Evolutionary conservation across 2,888 invertebrate species (phyloP).

Genomic region (Ditylenchus weischeri): DNA sequence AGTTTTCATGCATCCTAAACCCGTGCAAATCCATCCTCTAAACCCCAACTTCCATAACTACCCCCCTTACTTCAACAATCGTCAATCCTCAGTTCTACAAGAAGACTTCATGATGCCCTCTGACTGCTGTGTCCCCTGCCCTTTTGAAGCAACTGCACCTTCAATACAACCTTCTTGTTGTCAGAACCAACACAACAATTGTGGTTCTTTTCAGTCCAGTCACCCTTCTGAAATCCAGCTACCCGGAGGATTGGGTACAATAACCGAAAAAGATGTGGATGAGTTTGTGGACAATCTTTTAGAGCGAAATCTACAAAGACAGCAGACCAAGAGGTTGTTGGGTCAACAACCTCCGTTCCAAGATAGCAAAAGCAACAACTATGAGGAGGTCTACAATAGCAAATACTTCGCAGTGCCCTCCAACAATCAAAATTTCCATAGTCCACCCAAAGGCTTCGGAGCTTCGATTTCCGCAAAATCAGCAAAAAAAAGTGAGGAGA

Average conservation of each 20-base stretch:
- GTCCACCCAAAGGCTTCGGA: slow-evolving; percentile 2
- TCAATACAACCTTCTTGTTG: too few species aligned
- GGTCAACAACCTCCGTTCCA: neutral
- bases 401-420: neutral
- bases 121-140: too few species aligned
- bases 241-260: slow-evolving; percentile 9
- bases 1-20: too few species aligned
- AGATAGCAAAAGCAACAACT: neutral
- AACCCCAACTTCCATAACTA: too few species aligned
- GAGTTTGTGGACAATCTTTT: slow-evolving; percentile 10
- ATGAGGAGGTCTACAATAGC: neutral
- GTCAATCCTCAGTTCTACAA: too few species aligned
- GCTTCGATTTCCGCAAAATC: neutral
- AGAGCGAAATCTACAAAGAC: neutral
- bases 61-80: too few species aligned
- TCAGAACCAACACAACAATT: too few species aligned
- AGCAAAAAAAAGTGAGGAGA: neutral
- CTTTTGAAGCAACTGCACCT: too few species aligned
- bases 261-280: slow-evolving; percentile 11
- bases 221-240: slow-evolving; percentile 1
- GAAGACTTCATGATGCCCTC: too few species aligned
- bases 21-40: too few species aligned
- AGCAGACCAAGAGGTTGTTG: neutral
- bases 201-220: too few species aligned
- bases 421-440: slow-evolving; percentile 9